Base-by-base conservation (phyloP, 2,888 invertebrate species). In the Trissoscelio sp. region DNA sequence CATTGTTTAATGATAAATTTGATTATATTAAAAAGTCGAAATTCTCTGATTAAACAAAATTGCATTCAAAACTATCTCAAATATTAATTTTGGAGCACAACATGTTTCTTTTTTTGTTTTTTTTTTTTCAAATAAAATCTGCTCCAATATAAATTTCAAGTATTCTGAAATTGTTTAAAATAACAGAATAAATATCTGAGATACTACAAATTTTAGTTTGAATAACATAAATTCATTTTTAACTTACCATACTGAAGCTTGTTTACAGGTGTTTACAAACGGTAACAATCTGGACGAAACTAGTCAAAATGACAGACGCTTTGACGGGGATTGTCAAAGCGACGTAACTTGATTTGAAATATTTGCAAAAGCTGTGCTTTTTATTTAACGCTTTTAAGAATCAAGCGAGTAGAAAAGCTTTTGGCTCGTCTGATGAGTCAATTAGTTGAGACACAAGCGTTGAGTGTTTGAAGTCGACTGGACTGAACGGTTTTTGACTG, bases 171-270 rank as follows among this genome's bases (percentile, higher is more conserved):
- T 24, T 24, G 3, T 4, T 24, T 5, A 4, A 24, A 5, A 24
- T 24, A 24, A 24, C 24, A 4, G 24, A 24, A 24, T 24, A 24
- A 24, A 24, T 24, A 4, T 9, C 11, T 5, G 34, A 7, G 11
- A 34, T 34, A 34, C 5, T 34, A 34, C 1, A 5, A 34, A 9
- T 34, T 7, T 9, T 14, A 44, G 9, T 44, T 44, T 44, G 1
- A 9, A 12, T 4, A 44, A 18, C 9, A 20, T 5, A 18, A 18
- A 7, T 20, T 1, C 7, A 18, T n/a, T 42, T 55, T 44, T n/a
- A 1, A 58, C 75, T 67, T 67, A 75, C 75, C 75, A 75, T 75
- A 44, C 1, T 60, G 67, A 51, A 60, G 37, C 16, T 67, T 75
- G 42, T 74, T 66, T 67, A 73, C 53, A 67, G 75, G 44, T 67